Conservation (phyloP, 2,888 invertebrate genomes). For the Metallyticus violacea region DNA sequence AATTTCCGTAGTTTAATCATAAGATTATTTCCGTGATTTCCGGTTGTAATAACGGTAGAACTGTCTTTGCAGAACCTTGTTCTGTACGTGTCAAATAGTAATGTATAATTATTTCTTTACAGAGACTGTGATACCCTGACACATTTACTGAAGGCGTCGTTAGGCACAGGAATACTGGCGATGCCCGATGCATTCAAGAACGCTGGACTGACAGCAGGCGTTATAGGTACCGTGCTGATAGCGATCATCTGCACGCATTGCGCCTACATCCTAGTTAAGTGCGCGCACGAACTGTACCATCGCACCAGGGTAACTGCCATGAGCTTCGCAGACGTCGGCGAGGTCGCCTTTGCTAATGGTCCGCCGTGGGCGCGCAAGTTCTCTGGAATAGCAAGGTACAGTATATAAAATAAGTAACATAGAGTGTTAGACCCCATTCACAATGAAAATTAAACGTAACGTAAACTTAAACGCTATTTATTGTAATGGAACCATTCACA, state of each 20-base stretch:
- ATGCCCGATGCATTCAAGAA: slow-evolving; percentile 91
- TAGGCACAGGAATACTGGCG: slow-evolving; percentile 93
- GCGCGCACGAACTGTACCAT: slow-evolving; percentile 75
- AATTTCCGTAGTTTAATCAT: too few relatives aligned
- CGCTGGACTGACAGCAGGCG: slow-evolving; percentile 81
- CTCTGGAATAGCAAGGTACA: slow-evolving; percentile 65
- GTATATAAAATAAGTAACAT: too few relatives aligned
- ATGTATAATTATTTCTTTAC: slow-evolving; percentile 40
- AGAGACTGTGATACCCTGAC: slow-evolving; percentile 89
- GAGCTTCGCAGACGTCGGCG: slow-evolving; percentile 85
- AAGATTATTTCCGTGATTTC: too few relatives aligned
- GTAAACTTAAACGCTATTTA: too few relatives aligned
- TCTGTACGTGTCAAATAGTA: background rate
- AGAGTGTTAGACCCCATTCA: too few relatives aligned
- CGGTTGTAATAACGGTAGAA: background rate
- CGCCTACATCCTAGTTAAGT: slow-evolving; percentile 85
- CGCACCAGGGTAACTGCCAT: slow-evolving; percentile 68
- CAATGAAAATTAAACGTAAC: too few relatives aligned
- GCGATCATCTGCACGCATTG: slow-evolving; percentile 92
- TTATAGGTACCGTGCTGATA: slow-evolving; percentile 78
- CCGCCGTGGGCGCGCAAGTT: slow-evolving; percentile 65
- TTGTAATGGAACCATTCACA: too few relatives aligned
- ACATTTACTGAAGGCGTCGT: slow-evolving; percentile 90
- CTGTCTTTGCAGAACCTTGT: background rate
- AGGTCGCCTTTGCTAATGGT: slow-evolving; percentile 74